Base-by-base conservation (phyloP, 2,113 vertebrate species). In the Arothron firmamentum region DNA sequence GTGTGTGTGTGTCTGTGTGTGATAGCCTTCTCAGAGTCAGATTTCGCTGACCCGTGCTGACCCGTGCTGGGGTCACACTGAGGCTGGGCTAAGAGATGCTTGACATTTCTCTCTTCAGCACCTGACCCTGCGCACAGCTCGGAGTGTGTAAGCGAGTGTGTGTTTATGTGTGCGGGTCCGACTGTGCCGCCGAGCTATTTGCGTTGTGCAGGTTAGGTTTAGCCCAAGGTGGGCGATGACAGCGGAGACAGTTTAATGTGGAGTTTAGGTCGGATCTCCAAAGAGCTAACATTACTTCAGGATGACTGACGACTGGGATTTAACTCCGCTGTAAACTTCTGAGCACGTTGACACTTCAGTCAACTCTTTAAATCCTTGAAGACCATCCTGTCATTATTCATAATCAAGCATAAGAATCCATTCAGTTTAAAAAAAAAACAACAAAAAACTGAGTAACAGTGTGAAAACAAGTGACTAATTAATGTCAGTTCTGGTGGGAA, bases 21-120 rank as follows among this genome's bases (percentile, higher is more conserved):
- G 78, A 82, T 73, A 74, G 57, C 42, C 21, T 75, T 42, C 56
- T 60, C 21, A 64, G 67, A 64, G 45, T 84, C 79, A 59, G 72
- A 65, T 82, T 84, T 75, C 71, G 6, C 63, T 80, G 79, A 84
- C 75, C 77, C 75, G 20, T 65, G 18, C 17, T 47, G 65, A 82
- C 67, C 70, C 71, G 10, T 76, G 6, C 2, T 31, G 59, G 48
- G 84, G 80, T 88, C 83, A 84, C 31, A 51, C 47, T 43, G 18
- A 78, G 81, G 82, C 66, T 77, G 82, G 70, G 62, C 73, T 50
- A 80, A 85, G 82, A 84, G 83, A 83, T 82, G 82, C 76, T 83
- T 83, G 78, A 83, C 80, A 83, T 78, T 61, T 81, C 70, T 58
- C 53, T 80, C 52, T 23, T 52, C 55, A 74, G 68, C 65, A 79